phyloP scores from a whole-genome alignment of 2,113 vertebrate genomes.

The Lonchura striata region DNA sequence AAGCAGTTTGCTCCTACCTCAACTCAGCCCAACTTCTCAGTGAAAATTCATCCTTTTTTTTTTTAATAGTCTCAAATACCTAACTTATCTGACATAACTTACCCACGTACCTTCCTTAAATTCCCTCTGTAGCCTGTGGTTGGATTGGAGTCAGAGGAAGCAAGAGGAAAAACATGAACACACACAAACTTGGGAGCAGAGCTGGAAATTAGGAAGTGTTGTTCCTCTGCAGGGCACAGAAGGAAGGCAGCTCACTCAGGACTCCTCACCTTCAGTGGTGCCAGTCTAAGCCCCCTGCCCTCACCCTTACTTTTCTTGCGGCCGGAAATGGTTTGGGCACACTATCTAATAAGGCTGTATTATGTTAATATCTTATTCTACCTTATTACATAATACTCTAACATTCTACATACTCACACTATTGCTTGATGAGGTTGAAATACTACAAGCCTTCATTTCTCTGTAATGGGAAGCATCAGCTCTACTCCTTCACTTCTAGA shows the following conservation, averaged over 20 bases:
- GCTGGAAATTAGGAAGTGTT: neutral
- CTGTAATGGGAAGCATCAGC: neutral
- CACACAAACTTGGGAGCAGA: neutral
- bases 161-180: neutral
- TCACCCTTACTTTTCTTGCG: neutral
- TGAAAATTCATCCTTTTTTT: neutral
- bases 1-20: neutral
- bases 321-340: neutral
- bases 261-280: rapidly evolving
- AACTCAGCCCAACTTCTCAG: neutral
- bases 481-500: neutral
- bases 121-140: neutral
- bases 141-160: neutral
- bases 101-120: neutral
- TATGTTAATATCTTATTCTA: neutral
- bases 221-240: neutral
- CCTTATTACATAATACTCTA: neutral
- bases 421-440: neutral
- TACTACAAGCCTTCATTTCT: neutral
- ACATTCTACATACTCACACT: neutral
- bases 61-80: neutral
- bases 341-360: neutral
- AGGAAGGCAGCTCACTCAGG: neutral
- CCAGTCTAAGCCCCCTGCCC: neutral
- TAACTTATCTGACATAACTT: neutral